Conservation (phyloP, 2,888 invertebrate genomes). For the Ischnus inquisitorius region DNA sequence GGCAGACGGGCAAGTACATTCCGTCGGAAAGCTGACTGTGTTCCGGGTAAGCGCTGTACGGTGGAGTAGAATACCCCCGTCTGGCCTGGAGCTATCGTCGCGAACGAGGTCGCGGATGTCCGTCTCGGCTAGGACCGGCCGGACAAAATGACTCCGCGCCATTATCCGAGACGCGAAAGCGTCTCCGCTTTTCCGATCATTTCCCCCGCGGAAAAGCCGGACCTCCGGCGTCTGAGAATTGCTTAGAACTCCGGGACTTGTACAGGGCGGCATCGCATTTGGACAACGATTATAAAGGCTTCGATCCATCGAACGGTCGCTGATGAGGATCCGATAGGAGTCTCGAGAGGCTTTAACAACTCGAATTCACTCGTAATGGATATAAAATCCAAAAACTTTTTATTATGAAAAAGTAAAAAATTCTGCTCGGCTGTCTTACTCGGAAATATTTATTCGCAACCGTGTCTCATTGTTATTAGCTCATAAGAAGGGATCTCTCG, state of each 20-base stretch:
- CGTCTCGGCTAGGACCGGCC: not conserved
- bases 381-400: too few relatives aligned
- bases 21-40: slow-evolving; percentile 73
- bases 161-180: not conserved
- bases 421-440: too few relatives aligned
- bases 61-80: not conserved
- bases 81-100: not conserved
- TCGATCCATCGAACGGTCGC: too few relatives aligned
- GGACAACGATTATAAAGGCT: too few relatives aligned
- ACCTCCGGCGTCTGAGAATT: not conserved
- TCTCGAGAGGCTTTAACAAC: not conserved
- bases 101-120: not conserved
- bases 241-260: not conserved
- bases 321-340: too few relatives aligned
- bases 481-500: not conserved
- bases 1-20: slow-evolving; percentile 42
- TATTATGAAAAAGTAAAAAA: too few relatives aligned
- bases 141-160: not conserved
- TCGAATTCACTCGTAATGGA: too few relatives aligned
- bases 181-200: not conserved
- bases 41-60: slow-evolving; percentile 69
- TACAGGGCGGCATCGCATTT: not conserved
- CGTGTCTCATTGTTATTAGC: too few relatives aligned
- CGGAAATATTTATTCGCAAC: too few relatives aligned
- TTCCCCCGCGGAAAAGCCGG: slow-evolving; percentile 3